Conservation (phyloP, 1,140 invertebrate genomes). For the Trichonephila clavata region DNA sequence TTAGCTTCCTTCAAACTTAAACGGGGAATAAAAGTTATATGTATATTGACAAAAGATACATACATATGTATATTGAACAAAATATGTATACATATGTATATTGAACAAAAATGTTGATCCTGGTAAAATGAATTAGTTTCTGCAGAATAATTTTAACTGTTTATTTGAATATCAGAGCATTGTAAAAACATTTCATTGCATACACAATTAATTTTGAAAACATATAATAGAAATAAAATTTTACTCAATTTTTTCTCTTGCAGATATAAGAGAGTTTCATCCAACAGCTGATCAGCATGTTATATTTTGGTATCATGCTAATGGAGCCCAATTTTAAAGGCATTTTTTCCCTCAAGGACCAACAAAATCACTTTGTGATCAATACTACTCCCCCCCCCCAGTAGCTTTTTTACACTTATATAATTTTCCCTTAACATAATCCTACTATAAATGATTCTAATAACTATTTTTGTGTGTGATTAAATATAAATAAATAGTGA, state of each 20-base stretch:
- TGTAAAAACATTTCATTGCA: neutral
- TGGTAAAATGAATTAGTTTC: no score
- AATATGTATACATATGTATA: no score
- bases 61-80: no score
- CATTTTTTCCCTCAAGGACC: neutral
- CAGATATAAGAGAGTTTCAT: neutral
- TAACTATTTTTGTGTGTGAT: neutral
- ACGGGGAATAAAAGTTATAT: no score
- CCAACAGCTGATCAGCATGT: neutral
- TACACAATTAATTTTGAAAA: neutral
- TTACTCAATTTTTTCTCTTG: neutral
- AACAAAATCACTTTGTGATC: neutral
- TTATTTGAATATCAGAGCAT: neutral
- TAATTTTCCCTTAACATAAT: neutral
- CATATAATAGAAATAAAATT: neutral
- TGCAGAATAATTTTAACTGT: no score
- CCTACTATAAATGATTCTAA: neutral
- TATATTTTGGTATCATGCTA: constrained; percentile 17
- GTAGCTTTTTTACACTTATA: neutral
- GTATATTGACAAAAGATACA: no score
- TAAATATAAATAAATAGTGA: no score
- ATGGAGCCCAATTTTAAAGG: neutral
- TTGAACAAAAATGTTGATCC: no score
- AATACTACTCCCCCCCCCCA: no score
- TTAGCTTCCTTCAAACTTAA: no score